Conservation (phyloP, 1,140 invertebrate species). For the Anastatus disparis region DNA sequence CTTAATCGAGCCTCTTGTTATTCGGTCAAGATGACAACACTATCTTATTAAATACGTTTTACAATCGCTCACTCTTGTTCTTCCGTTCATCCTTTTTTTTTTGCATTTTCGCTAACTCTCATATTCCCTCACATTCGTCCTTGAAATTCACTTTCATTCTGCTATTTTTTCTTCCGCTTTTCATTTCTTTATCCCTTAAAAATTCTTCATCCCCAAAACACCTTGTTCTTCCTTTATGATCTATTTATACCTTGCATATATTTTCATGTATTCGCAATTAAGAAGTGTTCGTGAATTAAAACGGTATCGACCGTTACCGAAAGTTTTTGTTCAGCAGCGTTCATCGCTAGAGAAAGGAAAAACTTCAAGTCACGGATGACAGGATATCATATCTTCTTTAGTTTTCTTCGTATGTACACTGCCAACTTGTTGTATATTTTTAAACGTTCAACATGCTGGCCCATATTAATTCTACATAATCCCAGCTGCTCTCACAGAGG, state of each 20-base stretch:
- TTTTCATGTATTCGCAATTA: constrained; percentile 10
- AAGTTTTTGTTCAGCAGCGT: background rate
- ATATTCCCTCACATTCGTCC: background rate
- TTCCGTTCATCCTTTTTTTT: too few species aligned
- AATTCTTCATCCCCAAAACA: background rate
- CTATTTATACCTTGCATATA: constrained; percentile 6
- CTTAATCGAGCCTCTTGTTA: background rate
- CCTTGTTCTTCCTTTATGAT: constrained; percentile 17
- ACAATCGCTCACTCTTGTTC: background rate
- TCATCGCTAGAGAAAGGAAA: constrained; percentile 18
- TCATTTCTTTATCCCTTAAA: background rate
- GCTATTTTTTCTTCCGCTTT: background rate
- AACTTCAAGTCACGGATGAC: constrained; percentile 49
- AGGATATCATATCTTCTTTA: constrained; percentile 40
- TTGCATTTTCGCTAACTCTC: background rate
- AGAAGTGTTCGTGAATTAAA: background rate
- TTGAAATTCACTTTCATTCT: background rate
- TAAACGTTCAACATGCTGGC: constrained; percentile 48
- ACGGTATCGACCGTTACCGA: background rate
- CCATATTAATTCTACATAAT: constrained; percentile 51
- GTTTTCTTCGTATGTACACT: constrained; percentile 56
- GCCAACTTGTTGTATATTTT: constrained; percentile 45
- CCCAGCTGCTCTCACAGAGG: constrained; percentile 50
- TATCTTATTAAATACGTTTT: constrained; percentile 23
- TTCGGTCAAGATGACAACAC: constrained; percentile 23